phyloP scores from a whole-genome alignment of 1,140 invertebrate genomes.

The Macrocentrus cingulum region DNA sequence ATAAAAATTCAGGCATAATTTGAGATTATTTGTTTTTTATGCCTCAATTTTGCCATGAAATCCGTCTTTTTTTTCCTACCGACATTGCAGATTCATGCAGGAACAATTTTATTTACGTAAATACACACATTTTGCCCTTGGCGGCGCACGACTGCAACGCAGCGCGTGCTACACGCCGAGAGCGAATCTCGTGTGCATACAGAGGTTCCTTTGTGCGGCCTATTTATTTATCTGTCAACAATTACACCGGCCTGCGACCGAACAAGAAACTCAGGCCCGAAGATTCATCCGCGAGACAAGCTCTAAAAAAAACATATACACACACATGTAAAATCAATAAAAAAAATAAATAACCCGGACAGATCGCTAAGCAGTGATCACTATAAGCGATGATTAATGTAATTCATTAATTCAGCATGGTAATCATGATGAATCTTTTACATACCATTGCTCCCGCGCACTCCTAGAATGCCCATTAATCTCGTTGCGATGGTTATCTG shows the following conservation, averaged over 20 bases:
- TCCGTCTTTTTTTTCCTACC: no score
- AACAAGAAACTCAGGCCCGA: slow-evolving; percentile 36
- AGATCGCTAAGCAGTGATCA: slow-evolving; percentile 20
- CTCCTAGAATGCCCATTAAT: neutral
- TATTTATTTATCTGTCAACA: slow-evolving; percentile 58
- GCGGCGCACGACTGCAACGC: slow-evolving; percentile 38
- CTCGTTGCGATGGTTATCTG: slow-evolving; percentile 5
- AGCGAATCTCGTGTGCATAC: slow-evolving; percentile 31
- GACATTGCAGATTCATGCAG: neutral
- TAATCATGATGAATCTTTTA: neutral
- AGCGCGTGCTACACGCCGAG: slow-evolving; percentile 40
- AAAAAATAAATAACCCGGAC: slow-evolving; percentile 4
- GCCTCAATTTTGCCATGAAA: no score
- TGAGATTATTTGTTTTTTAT: neutral
- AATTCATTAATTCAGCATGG: slow-evolving; percentile 29
- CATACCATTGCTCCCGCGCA: neutral
- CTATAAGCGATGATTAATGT: slow-evolving; percentile 39
- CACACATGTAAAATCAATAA: neutral
- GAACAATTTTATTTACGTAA: slow-evolving; percentile 35
- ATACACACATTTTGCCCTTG: slow-evolving; percentile 41
- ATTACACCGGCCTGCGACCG: slow-evolving; percentile 44
- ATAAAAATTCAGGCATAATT: neutral
- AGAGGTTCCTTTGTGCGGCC: slow-evolving; percentile 47
- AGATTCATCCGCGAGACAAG: slow-evolving; percentile 25
- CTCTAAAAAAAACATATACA: slow-evolving; percentile 27